phyloP scores from a whole-genome alignment of 92 coral and sea anemone genomes.

The Zoanthus solanderi region DNA sequence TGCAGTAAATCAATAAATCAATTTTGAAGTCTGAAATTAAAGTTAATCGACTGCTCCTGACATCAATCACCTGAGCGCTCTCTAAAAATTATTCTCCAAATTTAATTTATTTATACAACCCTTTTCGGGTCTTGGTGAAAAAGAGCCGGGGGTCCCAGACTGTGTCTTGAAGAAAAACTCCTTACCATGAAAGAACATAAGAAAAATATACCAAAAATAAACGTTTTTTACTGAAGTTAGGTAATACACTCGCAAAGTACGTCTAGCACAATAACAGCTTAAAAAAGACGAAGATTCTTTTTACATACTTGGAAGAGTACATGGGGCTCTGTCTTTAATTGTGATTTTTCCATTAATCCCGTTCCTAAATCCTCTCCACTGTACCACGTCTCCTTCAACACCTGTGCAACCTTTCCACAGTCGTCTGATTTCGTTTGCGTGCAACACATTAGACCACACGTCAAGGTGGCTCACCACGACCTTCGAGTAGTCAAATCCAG shows the following conservation, averaged over 20 bases:
- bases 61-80: too few relatives aligned
- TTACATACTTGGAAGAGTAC: slow-evolving; percentile 26
- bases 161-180: too few relatives aligned
- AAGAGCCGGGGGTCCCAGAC: too few relatives aligned
- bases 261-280: neutral
- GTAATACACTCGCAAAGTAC: neutral
- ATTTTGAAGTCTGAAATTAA: too few relatives aligned
- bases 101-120: too few relatives aligned
- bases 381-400: slow-evolving; percentile 19
- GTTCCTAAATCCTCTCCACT: slow-evolving; percentile 26
- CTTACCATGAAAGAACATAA: too few relatives aligned
- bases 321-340: neutral
- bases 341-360: neutral
- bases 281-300: neutral
- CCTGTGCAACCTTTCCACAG: slow-evolving; percentile 15
- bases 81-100: too few relatives aligned
- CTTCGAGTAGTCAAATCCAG: too few relatives aligned
- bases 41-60: too few relatives aligned
- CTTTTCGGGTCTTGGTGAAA: too few relatives aligned
- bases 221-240: neutral
- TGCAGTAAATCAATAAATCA: too few relatives aligned
- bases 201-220: too few relatives aligned
- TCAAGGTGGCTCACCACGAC: neutral
- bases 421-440: neutral
- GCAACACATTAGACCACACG: slow-evolving; percentile 4